Percentiles rank a stretch among this genome's conserved stretches.
Evolutionary conservation across 2,113 vertebrate species (phyloP).

Genomic region (Pteropus alecto): DNA sequence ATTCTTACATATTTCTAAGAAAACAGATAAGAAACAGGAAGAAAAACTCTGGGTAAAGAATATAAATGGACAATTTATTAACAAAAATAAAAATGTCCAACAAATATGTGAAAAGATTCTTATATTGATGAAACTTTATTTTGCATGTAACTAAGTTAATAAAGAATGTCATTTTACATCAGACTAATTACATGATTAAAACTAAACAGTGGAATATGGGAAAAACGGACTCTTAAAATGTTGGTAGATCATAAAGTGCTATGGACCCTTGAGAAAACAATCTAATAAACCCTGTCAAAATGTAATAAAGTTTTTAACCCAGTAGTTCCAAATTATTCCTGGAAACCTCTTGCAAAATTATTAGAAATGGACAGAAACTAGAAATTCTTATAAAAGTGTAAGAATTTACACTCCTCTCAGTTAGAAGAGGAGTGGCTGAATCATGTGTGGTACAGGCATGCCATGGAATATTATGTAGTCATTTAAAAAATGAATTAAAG

Average conservation of each 20-base stretch:
- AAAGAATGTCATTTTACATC: neutral
- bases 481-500: neutral
- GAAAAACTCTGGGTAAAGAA: neutral
- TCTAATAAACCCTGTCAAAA: neutral
- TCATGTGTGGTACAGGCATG: neutral
- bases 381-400: neutral
- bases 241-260: neutral
- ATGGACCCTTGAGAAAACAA: neutral
- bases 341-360: slow-evolving; percentile 1
- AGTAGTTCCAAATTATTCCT: neutral
- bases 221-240: neutral
- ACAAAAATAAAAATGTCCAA: neutral
- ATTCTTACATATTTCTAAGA: neutral
- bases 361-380: neutral
- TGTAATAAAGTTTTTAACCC: neutral
- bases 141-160: neutral
- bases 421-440: neutral
- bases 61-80: neutral
- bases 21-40: neutral
- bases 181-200: neutral
- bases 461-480: neutral
- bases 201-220: neutral
- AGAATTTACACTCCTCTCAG: neutral
- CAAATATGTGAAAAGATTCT: neutral
- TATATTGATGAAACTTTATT: neutral